Percentiles rank a stretch among this genome's conserved stretches.
Evolutionary conservation across 2,113 vertebrate genomes (phyloP).

Genomic region (Epinephelus moara): DNA sequence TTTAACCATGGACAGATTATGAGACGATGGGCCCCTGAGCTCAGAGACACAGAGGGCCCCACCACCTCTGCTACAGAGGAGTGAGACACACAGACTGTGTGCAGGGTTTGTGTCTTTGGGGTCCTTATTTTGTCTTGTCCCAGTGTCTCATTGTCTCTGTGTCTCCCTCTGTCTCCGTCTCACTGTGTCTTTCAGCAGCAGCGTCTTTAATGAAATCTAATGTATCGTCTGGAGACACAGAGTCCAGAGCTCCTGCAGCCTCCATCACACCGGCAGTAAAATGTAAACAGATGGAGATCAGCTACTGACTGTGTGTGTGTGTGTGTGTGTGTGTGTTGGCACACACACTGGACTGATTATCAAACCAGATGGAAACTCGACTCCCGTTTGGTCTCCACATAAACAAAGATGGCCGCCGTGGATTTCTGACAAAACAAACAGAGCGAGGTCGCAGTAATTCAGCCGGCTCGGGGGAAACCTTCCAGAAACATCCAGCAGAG

Average conservation of each 20-base stretch:
- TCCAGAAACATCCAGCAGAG: conserved; percentile 28
- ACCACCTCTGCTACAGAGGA: too few relatives aligned
- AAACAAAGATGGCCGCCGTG: conserved; percentile 80
- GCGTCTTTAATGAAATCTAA: conserved; percentile 7
- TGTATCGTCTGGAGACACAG: background rate
- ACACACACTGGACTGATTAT: conserved; percentile 76
- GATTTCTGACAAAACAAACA: conserved; percentile 79
- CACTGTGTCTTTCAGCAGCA: background rate
- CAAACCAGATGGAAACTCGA: conserved; percentile 80
- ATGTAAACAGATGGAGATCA: conserved; percentile 61
- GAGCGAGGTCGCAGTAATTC: conserved; percentile 46
- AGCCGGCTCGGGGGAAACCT: background rate
- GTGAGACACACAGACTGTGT: too few relatives aligned
- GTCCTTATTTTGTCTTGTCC: too few relatives aligned
- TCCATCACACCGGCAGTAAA: conserved; percentile 28
- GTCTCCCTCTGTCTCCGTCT: background rate
- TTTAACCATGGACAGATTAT: too few relatives aligned
- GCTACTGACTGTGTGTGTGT: conserved; percentile 48
- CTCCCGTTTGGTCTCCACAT: conserved; percentile 70
- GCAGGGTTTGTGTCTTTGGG: too few relatives aligned
- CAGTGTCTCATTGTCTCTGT: too few relatives aligned
- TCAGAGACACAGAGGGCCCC: too few relatives aligned
- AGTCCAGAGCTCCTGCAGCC: conserved; percentile 13
- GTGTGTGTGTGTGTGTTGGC: conserved; percentile 43
- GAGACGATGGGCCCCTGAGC: too few relatives aligned